Evolutionary conservation across 2,888 invertebrate genomes (phyloP).

Genomic region (Tromatobia lineatoria): DNA sequence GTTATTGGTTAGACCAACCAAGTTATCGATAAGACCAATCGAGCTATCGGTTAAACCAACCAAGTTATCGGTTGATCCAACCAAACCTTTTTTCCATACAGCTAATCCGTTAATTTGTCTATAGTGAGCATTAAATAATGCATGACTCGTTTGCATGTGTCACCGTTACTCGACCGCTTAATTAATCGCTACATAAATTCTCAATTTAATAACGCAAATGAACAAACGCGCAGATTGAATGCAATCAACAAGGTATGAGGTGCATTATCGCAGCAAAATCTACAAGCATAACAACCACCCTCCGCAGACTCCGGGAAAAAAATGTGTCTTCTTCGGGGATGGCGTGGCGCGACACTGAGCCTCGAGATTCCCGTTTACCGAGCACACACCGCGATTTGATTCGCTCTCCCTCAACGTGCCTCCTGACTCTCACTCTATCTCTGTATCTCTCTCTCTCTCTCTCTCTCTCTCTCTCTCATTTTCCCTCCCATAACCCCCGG

Average conservation of each 20-base stretch:
- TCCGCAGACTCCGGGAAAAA: conserved; percentile 4
- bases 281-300: conserved; percentile 3
- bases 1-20: no score
- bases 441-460: conserved; percentile 14
- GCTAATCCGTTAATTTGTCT: no score
- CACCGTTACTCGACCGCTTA: no score
- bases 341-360: conserved; percentile 34
- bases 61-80: no score
- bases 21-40: no score
- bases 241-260: neutral
- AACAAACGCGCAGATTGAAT: neutral
- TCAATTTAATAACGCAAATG: neutral
- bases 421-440: conserved; percentile 46
- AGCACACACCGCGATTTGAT: conserved; percentile 79
- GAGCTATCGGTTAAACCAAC: no score
- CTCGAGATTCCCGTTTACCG: conserved; percentile 72
- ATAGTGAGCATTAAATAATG: no score
- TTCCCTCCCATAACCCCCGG: conserved; percentile 46
- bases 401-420: conserved; percentile 74
- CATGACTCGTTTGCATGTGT: no score
- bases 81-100: no score
- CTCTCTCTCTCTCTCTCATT: conserved; percentile 22
- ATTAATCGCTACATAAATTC: neutral
- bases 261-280: neutral
- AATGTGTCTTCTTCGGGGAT: conserved; percentile 29